phyloP scores from a whole-genome alignment of 2,797 vertebrate species.

The Melanogrammus aeglefinus region DNA sequence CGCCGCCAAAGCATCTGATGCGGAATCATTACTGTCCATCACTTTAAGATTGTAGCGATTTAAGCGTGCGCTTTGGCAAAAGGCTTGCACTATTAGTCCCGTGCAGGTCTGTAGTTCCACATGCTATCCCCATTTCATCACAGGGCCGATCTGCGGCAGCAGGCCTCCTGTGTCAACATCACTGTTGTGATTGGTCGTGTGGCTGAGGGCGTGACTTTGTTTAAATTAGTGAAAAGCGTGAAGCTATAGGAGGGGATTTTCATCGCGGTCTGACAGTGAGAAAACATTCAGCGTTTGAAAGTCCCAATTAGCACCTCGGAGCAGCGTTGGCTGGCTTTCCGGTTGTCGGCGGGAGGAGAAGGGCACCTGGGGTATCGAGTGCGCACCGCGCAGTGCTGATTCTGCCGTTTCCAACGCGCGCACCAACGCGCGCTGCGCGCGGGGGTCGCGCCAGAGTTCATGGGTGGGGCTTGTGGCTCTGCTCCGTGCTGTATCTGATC shows the following conservation, averaged over 20 bases:
- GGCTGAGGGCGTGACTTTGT: not conserved
- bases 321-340: slow-evolving; percentile 42
- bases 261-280: slow-evolving; percentile 39
- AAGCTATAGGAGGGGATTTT: slow-evolving; percentile 27
- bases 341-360: slow-evolving; percentile 56
- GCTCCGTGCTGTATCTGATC: slow-evolving; percentile 29
- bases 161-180: not conserved
- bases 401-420: slow-evolving; percentile 58
- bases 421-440: slow-evolving; percentile 43
- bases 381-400: slow-evolving; percentile 58
- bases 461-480: slow-evolving; percentile 36
- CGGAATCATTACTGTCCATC: no score
- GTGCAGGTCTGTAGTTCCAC: no score
- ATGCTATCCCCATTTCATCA: no score
- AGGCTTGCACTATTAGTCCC: no score
- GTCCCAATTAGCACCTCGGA: slow-evolving; percentile 66
- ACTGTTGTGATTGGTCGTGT: not conserved
- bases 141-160: no score
- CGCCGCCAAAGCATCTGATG: slow-evolving; percentile 14
- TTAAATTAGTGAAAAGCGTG: not conserved
- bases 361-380: slow-evolving; percentile 64
- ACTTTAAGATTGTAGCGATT: no score
- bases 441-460: slow-evolving; percentile 21
- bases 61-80: no score
- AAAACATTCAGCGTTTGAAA: slow-evolving; percentile 49